Percentiles rank a stretch among this genome's conserved stretches.
These are phyloP conservation scores for Drosophila sulfurigaster DNA, from an alignment of 1,140 invertebrate genomes.

Conservation along the genomic window DNA sequence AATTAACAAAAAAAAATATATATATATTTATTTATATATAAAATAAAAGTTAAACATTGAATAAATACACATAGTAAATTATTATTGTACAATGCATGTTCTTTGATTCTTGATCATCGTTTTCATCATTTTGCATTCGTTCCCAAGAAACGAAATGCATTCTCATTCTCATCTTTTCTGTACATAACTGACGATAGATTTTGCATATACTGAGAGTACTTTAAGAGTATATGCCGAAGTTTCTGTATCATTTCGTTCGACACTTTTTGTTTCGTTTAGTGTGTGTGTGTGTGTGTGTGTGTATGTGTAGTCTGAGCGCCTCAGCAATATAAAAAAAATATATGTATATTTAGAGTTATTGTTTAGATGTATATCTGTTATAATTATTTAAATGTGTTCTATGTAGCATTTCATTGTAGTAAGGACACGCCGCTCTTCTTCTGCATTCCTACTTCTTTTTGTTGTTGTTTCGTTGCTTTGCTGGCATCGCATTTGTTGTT, in stretches of 20 bases:
- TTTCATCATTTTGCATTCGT: no score
- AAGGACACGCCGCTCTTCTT: conserved; percentile 24
- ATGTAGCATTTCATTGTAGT: conserved; percentile 22
- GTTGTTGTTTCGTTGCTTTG: conserved; percentile 37
- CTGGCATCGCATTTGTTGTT: background rate
- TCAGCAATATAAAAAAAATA: conserved; percentile 56
- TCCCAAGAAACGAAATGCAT: no score
- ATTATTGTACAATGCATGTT: conserved; percentile 63
- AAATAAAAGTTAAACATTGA: conserved; percentile 10
- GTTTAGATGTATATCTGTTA: conserved; percentile 1
- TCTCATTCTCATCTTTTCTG: background rate
- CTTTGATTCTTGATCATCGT: conserved; percentile 11
- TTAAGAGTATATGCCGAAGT: conserved; percentile 20
- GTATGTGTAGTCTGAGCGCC: conserved; percentile 5
- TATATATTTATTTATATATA: no score
- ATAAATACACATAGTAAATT: conserved; percentile 53
- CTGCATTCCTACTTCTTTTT: background rate
- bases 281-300: background rate
- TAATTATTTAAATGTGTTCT: conserved; percentile 36
- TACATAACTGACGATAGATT: background rate
- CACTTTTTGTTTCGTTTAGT: conserved; percentile 4
- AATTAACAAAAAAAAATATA: background rate
- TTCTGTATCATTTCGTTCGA: conserved; percentile 1
- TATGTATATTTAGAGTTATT: conserved; percentile 34
- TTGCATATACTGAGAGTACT: background rate